phyloP scores from a whole-genome alignment of 2,113 vertebrate genomes.

The Erythrolamprus reginae region DNA sequence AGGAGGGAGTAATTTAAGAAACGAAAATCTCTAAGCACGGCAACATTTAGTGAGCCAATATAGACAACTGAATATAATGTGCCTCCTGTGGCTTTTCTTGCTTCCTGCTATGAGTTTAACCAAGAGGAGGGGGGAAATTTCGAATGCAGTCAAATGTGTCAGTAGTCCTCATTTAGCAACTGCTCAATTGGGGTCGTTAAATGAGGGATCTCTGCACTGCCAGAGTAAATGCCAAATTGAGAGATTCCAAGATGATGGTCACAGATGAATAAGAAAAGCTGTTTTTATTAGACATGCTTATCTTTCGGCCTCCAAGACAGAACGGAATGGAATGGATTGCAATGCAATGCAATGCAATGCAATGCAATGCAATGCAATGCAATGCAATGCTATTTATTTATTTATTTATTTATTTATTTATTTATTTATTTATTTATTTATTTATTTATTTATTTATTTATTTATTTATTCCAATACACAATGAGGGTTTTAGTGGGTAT shows the following conservation, averaged over 20 bases:
- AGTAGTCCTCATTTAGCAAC: not conserved
- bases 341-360: too few relatives aligned
- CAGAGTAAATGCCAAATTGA: not conserved
- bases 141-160: not conserved
- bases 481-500: too few relatives aligned
- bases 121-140: not conserved
- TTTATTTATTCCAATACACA: too few relatives aligned
- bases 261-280: not conserved
- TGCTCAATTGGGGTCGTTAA: not conserved
- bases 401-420: too few relatives aligned
- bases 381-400: too few relatives aligned
- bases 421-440: too few relatives aligned
- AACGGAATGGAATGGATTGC: too few relatives aligned
- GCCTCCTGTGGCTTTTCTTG: not conserved
- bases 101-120: not conserved
- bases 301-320: not conserved
- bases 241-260: not conserved
- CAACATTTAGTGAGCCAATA: not conserved
- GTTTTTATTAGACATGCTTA: not conserved
- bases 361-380: too few relatives aligned
- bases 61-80: not conserved
- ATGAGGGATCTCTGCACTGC: not conserved
- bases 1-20: not conserved
- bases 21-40: not conserved
- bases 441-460: too few relatives aligned